Evolutionary conservation across 2,113 vertebrate genomes (phyloP).

Genomic region (Hymenochirus boettgeri): DNA sequence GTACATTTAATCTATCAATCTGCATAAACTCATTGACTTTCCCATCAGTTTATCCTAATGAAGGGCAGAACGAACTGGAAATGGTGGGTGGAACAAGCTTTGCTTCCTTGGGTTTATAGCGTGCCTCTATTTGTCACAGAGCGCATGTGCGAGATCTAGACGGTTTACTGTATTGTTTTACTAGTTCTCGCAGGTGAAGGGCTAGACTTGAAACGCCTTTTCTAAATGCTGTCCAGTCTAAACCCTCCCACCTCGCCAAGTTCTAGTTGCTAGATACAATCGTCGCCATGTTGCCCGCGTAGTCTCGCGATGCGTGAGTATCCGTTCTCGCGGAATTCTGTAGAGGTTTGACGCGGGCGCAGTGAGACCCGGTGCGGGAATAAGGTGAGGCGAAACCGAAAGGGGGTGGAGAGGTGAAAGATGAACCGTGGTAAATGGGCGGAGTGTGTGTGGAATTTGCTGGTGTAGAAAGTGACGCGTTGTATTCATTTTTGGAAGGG

Average conservation of each 20-base stretch:
- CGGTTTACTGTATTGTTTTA: no score
- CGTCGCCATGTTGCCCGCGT: background rate
- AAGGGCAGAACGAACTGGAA: no score
- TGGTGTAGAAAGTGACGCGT: background rate
- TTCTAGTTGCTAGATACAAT: background rate
- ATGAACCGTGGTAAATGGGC: background rate
- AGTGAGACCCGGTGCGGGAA: conserved; percentile 14
- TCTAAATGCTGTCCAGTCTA: background rate
- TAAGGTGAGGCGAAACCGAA: background rate
- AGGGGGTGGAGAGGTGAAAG: background rate
- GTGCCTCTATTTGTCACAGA: no score
- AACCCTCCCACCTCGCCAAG: background rate
- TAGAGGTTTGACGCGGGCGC: conserved; percentile 19
- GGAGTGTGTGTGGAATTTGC: background rate
- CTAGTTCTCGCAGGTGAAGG: background rate
- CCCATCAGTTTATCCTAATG: no score
- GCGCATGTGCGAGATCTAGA: no score
- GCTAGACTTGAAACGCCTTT: background rate
- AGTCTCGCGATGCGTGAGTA: conserved; percentile 11
- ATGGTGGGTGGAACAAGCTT: no score
- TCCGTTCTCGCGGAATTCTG: conserved; percentile 21
- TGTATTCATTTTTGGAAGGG: no score
- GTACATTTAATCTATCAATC: no score
- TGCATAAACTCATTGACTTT: no score
- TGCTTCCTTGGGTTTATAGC: no score